Conservation (phyloP, 2,888 invertebrate species). For the Machimus atricapillus region DNA sequence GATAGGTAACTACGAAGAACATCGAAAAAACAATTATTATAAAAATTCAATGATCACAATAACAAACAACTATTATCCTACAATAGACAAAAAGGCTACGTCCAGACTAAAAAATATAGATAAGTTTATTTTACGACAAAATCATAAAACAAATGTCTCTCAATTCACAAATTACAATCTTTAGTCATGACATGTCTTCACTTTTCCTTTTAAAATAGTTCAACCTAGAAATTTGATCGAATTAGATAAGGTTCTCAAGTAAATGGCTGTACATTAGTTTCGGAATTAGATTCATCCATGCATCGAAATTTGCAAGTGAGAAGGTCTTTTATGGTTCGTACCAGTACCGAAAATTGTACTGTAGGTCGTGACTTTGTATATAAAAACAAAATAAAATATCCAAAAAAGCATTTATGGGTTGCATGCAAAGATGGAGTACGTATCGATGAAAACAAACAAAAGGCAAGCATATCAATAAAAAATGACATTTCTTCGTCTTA, state of each 20-base stretch:
- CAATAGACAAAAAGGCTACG: no score
- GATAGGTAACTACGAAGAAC: no score
- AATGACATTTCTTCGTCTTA: neutral
- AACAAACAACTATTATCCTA: no score
- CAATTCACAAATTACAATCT: no score
- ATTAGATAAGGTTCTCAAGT: neutral
- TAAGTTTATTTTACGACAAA: no score
- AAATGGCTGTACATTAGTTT: neutral
- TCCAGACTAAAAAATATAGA: no score
- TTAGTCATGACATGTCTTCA: no score
- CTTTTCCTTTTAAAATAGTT: neutral
- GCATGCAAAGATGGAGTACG: neutral
- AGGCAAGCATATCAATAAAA: neutral
- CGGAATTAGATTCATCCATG: neutral
- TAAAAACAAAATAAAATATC: neutral
- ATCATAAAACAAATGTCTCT: no score
- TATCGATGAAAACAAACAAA: neutral
- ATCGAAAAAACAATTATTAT: no score
- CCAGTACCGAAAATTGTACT: neutral
- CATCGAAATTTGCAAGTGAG: neutral
- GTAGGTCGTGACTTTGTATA: neutral
- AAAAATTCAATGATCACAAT: no score
- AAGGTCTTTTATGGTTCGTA: neutral
- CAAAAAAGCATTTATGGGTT: neutral
- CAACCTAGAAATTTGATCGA: neutral